phyloP scores from a whole-genome alignment of 1,140 invertebrate genomes.

The Nautilus pompilius region DNA sequence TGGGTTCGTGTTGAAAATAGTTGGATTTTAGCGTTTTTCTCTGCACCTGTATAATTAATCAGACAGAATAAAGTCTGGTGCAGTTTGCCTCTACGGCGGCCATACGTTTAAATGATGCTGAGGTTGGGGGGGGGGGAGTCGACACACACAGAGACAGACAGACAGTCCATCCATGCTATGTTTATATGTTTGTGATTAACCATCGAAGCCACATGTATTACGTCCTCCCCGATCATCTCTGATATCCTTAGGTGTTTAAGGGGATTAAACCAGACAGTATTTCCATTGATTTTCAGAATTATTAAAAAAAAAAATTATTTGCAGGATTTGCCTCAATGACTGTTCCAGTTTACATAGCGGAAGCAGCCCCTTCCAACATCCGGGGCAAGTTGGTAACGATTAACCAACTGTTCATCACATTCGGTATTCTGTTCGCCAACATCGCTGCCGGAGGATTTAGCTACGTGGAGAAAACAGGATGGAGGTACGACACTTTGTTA shows the following conservation, averaged over 20 bases:
- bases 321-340: slow-evolving; percentile 64
- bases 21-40: neutral
- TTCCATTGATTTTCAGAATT: too few relatives aligned
- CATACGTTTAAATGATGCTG: too few relatives aligned
- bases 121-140: neutral
- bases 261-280: too few relatives aligned
- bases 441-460: slow-evolving; percentile 61
- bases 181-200: too few relatives aligned
- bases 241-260: too few relatives aligned
- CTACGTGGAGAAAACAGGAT: slow-evolving; percentile 34
- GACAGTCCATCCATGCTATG: too few relatives aligned
- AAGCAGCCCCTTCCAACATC: slow-evolving; percentile 58
- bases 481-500: slow-evolving; percentile 39
- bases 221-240: too few relatives aligned
- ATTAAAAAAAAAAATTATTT: too few relatives aligned
- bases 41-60: too few relatives aligned
- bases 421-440: slow-evolving; percentile 61
- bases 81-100: too few relatives aligned
- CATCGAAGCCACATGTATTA: too few relatives aligned
- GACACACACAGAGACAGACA: neutral
- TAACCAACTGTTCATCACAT: slow-evolving; percentile 63
- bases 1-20: slow-evolving; percentile 3
- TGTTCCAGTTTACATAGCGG: slow-evolving; percentile 65
- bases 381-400: slow-evolving; percentile 61
- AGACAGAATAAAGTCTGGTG: too few relatives aligned